Evolutionary conservation across 2,113 vertebrate genomes (phyloP).

Genomic region (Ceyx melanurus): DNA sequence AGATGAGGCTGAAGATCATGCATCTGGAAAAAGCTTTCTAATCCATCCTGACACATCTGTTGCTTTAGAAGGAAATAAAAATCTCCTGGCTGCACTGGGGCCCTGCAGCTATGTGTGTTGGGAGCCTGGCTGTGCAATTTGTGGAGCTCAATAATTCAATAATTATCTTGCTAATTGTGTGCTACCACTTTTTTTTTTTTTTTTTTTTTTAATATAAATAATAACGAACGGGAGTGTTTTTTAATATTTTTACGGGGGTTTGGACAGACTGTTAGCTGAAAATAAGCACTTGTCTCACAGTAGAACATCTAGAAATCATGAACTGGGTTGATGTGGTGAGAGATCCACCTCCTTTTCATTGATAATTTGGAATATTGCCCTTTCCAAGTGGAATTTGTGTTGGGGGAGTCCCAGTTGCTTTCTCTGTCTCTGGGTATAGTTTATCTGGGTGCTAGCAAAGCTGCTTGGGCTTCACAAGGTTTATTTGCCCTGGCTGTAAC

Average conservation of each 20-base stretch:
- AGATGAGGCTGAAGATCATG: background rate
- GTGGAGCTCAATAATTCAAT: constrained; percentile 5
- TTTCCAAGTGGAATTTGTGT: background rate
- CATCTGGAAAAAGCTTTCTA: constrained; percentile 12
- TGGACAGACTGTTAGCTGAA: constrained; percentile 26
- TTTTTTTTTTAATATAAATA: background rate
- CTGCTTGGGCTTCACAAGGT: background rate
- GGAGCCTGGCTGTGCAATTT: constrained; percentile 22
- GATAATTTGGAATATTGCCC: background rate
- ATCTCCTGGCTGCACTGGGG: background rate
- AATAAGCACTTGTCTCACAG: background rate
- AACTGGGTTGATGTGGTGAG: background rate
- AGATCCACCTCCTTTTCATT: background rate
- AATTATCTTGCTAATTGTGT: constrained; percentile 60
- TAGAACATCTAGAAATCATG: background rate
- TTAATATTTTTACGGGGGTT: constrained; percentile 44
- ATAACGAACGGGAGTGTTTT: constrained; percentile 37
- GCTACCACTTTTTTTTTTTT: constrained; percentile 1
- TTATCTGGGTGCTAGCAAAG: background rate
- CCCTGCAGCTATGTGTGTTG: constrained; percentile 30
- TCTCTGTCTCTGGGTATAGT: background rate
- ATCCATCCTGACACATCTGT: constrained; percentile 22
- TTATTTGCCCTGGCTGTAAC: background rate
- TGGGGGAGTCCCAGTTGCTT: background rate
- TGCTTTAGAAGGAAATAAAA: constrained; percentile 32